These are phyloP conservation scores for Rhagonycha lutea DNA, from an alignment of 2,888 invertebrate genomes.

Conservation along the genomic window DNA sequence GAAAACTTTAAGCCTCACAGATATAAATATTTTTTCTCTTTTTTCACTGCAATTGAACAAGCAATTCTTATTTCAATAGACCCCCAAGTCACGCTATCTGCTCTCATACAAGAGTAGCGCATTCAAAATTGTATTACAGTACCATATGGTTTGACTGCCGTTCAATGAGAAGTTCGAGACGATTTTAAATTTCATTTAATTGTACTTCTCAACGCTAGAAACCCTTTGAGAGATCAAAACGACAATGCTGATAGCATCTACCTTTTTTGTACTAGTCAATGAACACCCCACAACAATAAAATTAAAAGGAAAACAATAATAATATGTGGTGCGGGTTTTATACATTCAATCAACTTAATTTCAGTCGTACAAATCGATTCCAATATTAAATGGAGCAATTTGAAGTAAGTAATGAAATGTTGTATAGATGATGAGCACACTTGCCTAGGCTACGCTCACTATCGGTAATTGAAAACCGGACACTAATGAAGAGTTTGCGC, in stretches of 20 bases:
- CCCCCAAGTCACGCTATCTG: not conserved
- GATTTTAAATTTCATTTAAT: not conserved
- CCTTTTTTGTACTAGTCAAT: not conserved
- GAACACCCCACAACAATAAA: not conserved
- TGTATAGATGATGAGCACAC: constrained; percentile 28
- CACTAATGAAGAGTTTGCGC: constrained; percentile 54
- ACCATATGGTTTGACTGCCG: not conserved
- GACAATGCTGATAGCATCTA: not conserved
- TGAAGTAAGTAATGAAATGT: constrained; percentile 45
- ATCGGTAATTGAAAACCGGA: constrained; percentile 48
- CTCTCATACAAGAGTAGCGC: not conserved
- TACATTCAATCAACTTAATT: constrained; percentile 9
- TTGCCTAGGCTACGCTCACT: constrained; percentile 16
- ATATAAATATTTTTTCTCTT: not conserved
- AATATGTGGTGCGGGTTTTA: not conserved
- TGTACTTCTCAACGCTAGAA: not conserved
- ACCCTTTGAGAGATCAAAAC: not conserved
- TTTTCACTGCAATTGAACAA: not conserved
- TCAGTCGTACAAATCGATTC: constrained; percentile 16
- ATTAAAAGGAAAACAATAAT: not conserved
- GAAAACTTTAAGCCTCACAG: not conserved
- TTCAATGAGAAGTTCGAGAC: not conserved
- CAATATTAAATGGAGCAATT: constrained; percentile 33
- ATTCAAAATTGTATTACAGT: not conserved
- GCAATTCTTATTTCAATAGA: not conserved